Evolutionary conservation across 2,113 vertebrate genomes (phyloP).

Genomic region (Platycercus adscitus): DNA sequence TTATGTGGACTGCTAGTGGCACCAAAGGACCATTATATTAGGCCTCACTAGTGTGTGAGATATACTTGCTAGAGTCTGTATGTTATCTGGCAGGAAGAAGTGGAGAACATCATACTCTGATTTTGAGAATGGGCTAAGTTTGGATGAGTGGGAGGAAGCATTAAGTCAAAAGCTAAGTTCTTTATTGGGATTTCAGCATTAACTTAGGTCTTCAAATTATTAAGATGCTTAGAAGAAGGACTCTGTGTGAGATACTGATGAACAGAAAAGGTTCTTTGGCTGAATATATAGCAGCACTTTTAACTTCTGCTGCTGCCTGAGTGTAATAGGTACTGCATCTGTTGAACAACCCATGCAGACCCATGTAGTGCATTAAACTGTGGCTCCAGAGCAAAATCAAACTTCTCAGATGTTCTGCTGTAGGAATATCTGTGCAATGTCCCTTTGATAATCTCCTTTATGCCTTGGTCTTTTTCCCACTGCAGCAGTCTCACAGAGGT

Average conservation of each 20-base stretch:
- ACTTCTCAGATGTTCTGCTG: neutral
- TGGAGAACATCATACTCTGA: neutral
- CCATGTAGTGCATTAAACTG: neutral
- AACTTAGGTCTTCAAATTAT: neutral
- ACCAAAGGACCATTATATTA: neutral
- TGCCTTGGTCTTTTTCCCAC: neutral
- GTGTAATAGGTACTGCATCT: neutral
- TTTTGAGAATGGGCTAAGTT: neutral
- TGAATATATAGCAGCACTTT: neutral
- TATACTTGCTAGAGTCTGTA: neutral
- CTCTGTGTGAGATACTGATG: neutral
- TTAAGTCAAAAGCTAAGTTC: neutral
- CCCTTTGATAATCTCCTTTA: neutral
- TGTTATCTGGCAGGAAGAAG: neutral
- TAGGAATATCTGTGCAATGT: neutral
- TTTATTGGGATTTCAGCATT: neutral
- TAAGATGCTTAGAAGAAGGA: neutral
- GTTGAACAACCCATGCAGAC: neutral
- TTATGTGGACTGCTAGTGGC: conserved; percentile 14
- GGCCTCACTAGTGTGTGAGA: neutral
- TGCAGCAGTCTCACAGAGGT: neutral
- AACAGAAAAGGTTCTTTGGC: neutral
- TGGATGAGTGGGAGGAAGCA: neutral
- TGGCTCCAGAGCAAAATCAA: neutral
- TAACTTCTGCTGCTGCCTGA: neutral